Conservation (phyloP, 1,140 invertebrate genomes). For the Drusus annulatus region DNA sequence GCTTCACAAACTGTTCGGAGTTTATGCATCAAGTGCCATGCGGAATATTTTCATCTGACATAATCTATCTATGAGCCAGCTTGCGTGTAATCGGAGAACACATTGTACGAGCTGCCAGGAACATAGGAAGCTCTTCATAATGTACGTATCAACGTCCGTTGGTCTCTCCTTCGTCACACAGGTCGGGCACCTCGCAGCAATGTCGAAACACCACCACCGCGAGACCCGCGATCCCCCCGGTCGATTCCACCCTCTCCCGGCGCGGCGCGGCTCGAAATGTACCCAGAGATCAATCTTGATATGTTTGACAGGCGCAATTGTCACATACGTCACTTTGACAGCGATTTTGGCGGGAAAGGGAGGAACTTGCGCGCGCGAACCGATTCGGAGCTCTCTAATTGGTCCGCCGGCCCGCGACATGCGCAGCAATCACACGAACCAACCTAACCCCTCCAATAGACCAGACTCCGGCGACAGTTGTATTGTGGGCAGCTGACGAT, state of each 20-base stretch:
- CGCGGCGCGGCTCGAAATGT: not conserved
- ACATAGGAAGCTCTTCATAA: not conserved
- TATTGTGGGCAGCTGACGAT: no score
- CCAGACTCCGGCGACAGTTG: no score
- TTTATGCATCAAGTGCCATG: no score
- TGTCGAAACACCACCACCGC: not conserved
- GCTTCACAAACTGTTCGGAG: no score
- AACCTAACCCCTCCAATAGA: not conserved
- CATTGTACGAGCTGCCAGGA: not conserved
- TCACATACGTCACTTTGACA: slow-evolving; percentile 29
- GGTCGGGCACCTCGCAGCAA: not conserved
- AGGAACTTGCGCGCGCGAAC: slow-evolving; percentile 14
- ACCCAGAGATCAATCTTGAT: slow-evolving; percentile 29
- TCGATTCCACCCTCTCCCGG: not conserved
- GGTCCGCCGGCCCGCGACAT: not conserved
- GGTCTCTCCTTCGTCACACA: not conserved
- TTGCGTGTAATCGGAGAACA: no score
- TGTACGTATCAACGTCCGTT: not conserved
- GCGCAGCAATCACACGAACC: slow-evolving; percentile 3
- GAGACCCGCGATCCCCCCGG: not conserved
- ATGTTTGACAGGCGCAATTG: slow-evolving; percentile 27
- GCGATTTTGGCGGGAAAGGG: slow-evolving; percentile 32
- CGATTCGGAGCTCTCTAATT: slow-evolving; percentile 4
- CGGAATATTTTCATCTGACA: no score
- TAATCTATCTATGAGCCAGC: no score